These are phyloP conservation scores for Scrobipalpa costella DNA, from an alignment of 2,888 invertebrate genomes.

Conservation along the genomic window DNA sequence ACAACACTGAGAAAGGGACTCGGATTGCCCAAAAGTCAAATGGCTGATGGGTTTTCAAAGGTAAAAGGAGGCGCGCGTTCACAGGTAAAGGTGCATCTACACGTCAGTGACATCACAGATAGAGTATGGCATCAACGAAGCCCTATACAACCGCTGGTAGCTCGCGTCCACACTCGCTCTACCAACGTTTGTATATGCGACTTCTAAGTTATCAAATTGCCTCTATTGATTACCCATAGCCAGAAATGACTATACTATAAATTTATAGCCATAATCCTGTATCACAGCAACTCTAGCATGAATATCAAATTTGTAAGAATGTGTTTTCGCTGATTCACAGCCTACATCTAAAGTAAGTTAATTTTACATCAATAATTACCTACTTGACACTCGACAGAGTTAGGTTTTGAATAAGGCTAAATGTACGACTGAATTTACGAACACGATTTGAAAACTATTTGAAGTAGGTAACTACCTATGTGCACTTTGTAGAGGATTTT, in stretches of 20 bases:
- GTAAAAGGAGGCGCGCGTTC: slow-evolving; percentile 32
- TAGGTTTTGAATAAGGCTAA: slow-evolving; percentile 55
- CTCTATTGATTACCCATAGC: slow-evolving; percentile 53
- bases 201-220: slow-evolving; percentile 38
- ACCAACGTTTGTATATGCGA: slow-evolving; percentile 15
- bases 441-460: slow-evolving; percentile 65
- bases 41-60: slow-evolving; percentile 40
- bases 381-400: slow-evolving; percentile 60
- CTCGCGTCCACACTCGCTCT: not conserved
- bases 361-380: slow-evolving; percentile 55
- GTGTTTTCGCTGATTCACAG: slow-evolving; percentile 76
- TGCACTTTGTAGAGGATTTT: slow-evolving; percentile 44
- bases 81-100: slow-evolving; percentile 54
- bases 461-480: slow-evolving; percentile 55
- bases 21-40: slow-evolving; percentile 41
- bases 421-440: slow-evolving; percentile 65
- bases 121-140: slow-evolving; percentile 53
- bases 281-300: slow-evolving; percentile 81
- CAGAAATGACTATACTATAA: slow-evolving; percentile 68
- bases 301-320: slow-evolving; percentile 73
- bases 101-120: slow-evolving; percentile 70
- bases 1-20: slow-evolving; percentile 42
- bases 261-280: slow-evolving; percentile 75
- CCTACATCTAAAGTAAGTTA: slow-evolving; percentile 74
- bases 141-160: slow-evolving; percentile 10